phyloP scores from a whole-genome alignment of 2,797 vertebrate species.

The Onychomys arenicola region DNA sequence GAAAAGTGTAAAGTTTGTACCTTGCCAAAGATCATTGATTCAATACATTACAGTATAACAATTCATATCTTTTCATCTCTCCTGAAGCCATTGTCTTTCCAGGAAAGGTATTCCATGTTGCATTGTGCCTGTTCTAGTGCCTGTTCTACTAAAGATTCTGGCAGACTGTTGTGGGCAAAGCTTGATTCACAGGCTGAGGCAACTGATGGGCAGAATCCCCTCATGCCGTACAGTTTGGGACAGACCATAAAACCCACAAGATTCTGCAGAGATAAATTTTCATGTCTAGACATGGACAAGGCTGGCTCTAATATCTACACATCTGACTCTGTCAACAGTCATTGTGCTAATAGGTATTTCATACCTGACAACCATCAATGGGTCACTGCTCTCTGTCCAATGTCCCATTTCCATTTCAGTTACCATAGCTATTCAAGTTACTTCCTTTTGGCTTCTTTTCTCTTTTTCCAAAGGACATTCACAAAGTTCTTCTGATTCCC shows the following conservation, averaged over 20 bases:
- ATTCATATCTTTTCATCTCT: background rate
- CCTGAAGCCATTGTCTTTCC: background rate
- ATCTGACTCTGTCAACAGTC: background rate
- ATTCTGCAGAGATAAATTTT: background rate
- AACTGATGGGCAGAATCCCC: background rate
- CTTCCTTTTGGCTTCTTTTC: constrained; percentile 13
- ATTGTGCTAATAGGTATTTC: constrained; percentile 28
- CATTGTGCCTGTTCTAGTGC: background rate
- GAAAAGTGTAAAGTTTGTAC: background rate
- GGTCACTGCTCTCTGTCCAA: constrained; percentile 17
- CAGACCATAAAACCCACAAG: constrained; percentile 24
- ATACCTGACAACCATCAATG: background rate
- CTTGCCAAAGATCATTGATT: background rate
- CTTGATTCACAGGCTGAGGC: background rate
- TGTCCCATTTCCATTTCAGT: constrained; percentile 38
- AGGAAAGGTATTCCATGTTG: background rate
- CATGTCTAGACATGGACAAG: background rate
- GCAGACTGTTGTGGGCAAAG: background rate
- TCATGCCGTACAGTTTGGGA: background rate
- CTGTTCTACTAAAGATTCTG: background rate
- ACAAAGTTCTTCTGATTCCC: constrained; percentile 39
- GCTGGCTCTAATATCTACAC: background rate
- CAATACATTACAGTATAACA: background rate
- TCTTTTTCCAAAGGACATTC: background rate
- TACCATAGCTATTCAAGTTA: background rate